Evolutionary conservation across 2,888 invertebrate genomes (phyloP).

Genomic region (Frankliniella intonsa): DNA sequence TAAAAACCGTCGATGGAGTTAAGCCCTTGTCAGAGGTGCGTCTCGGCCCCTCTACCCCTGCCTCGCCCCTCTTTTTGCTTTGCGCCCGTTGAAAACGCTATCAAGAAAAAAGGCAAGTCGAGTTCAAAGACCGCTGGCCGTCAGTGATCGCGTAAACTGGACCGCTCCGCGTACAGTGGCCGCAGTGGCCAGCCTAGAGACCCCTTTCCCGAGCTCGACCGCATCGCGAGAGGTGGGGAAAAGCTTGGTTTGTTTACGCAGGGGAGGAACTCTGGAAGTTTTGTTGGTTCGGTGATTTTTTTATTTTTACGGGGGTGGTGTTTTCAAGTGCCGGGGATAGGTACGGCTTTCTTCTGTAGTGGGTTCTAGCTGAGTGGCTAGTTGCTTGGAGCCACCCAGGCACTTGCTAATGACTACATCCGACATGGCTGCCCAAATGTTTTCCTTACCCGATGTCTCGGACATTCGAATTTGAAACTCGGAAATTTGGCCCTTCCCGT

Average conservation of each 20-base stretch:
- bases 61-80: neutral
- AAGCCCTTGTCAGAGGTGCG: neutral
- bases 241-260: neutral
- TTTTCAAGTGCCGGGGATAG: neutral
- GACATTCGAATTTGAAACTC: too few species aligned
- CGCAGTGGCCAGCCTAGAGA: neutral
- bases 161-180: constrained; percentile 3
- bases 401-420: constrained; percentile 3
- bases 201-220: neutral
- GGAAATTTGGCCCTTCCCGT: too few species aligned
- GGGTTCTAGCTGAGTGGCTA: neutral
- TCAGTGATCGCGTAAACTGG: constrained; percentile 18
- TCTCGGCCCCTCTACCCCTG: neutral
- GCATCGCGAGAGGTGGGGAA: too few species aligned
- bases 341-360: neutral
- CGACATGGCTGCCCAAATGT: constrained; percentile 20
- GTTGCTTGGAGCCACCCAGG: constrained; percentile 5
- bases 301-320: neutral
- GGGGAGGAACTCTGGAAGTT: neutral
- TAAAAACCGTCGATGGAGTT: neutral
- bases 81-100: neutral
- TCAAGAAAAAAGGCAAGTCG: neutral
- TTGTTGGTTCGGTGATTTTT: neutral
- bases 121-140: constrained; percentile 21
- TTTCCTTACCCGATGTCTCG: neutral